Percentiles rank a stretch among this genome's conserved stretches.
phyloP scores from a whole-genome alignment of 2,113 vertebrate species.

The Arenaria interpres region DNA sequence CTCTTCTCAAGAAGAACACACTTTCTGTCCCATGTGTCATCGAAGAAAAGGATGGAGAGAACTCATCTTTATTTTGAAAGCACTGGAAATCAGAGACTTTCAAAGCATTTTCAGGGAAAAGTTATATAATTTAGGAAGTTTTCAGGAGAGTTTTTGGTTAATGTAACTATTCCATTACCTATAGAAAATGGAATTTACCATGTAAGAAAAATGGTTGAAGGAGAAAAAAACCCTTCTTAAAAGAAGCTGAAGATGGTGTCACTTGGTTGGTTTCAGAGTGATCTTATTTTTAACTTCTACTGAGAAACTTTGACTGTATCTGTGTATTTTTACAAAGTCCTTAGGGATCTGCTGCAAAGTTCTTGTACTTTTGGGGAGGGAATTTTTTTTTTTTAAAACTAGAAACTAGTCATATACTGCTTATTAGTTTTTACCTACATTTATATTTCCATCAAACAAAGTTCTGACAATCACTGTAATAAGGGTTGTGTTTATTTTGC shows the following conservation, averaged over 20 bases:
- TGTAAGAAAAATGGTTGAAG: background rate
- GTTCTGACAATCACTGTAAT: background rate
- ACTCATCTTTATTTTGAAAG: constrained; percentile 7
- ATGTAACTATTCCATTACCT: constrained; percentile 7
- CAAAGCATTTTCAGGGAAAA: constrained; percentile 22
- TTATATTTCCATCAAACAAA: background rate
- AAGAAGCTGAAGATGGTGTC: background rate
- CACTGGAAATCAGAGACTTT: constrained; percentile 15
- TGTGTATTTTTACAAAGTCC: constrained; percentile 9
- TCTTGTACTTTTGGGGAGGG: background rate
- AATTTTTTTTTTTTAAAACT: background rate
- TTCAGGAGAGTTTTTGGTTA: constrained; percentile 18
- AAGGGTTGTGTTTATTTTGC: background rate
- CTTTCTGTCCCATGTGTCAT: background rate
- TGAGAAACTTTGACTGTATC: background rate
- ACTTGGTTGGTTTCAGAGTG: background rate
- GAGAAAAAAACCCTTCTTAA: background rate
- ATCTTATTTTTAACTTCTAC: constrained; percentile 31
- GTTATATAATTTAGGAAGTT: constrained; percentile 37
- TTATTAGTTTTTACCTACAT: background rate
- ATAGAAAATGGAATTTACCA: constrained; percentile 17
- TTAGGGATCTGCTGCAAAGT: background rate
- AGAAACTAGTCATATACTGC: background rate
- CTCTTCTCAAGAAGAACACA: background rate
- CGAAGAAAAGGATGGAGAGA: background rate